Conservation (phyloP, 2,113 vertebrate species). For the Gymnogyps californianus region DNA sequence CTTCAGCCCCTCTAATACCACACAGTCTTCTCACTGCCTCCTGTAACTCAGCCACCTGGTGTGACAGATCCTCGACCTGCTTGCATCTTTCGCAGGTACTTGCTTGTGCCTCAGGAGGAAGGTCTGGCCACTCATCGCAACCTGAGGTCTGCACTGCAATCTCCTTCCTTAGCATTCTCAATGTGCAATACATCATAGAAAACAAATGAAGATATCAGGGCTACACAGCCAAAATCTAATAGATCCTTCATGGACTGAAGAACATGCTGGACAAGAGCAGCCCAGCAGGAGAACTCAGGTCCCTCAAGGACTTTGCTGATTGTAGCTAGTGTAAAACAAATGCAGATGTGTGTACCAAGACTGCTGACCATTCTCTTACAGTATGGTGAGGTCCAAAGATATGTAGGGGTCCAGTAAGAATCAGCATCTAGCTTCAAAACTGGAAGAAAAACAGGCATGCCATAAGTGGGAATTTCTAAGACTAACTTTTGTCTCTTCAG, state of each 20-base stretch:
- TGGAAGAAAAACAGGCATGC: not conserved
- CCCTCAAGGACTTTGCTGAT: not conserved
- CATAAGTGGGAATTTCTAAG: not conserved
- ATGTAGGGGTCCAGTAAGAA: not conserved
- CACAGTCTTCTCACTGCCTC: too few species aligned
- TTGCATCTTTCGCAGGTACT: too few species aligned
- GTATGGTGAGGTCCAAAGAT: not conserved
- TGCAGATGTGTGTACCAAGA: rapidly evolving
- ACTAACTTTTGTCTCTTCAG: not conserved
- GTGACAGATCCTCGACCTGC: too few species aligned
- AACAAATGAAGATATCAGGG: not conserved
- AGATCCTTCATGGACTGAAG: not conserved
- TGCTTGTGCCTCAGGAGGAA: too few species aligned
- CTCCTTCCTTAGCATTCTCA: too few species aligned
- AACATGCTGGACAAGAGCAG: not conserved
- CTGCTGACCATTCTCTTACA: not conserved
- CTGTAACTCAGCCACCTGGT: too few species aligned
- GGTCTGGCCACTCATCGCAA: too few species aligned
- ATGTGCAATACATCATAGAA: too few species aligned
- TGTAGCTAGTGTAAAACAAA: not conserved
- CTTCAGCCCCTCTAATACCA: too few species aligned
- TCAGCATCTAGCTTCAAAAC: not conserved
- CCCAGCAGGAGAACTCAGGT: not conserved
- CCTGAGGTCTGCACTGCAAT: too few species aligned
- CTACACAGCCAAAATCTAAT: not conserved